These are phyloP conservation scores for Bembecia ichneumoniformis DNA, from an alignment of 2,888 invertebrate genomes.

Conservation along the genomic window DNA sequence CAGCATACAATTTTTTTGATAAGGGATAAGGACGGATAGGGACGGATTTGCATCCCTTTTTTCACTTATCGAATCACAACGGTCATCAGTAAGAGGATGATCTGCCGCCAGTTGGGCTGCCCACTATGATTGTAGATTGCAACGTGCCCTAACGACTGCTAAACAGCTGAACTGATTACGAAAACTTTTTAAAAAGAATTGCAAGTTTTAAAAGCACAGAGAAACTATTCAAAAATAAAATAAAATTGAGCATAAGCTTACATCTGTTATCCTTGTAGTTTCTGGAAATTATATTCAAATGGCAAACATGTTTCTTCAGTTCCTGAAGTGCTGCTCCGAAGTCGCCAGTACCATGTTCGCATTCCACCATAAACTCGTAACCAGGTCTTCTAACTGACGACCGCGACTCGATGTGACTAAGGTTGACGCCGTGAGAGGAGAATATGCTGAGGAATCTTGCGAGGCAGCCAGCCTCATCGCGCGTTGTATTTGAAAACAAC, in stretches of 20 bases:
- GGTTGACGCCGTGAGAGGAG: slow-evolving; percentile 84
- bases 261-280: slow-evolving; percentile 87
- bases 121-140: no score
- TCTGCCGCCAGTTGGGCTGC: no score
- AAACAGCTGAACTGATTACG: no score
- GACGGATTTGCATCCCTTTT: no score
- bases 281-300: slow-evolving; percentile 90
- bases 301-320: slow-evolving; percentile 78
- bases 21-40: no score
- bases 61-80: no score
- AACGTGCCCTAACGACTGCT: no score
- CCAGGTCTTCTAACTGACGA: slow-evolving; percentile 85
- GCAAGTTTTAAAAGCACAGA: no score
- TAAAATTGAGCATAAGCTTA: slow-evolving; percentile 24
- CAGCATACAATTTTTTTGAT: background rate
- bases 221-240: no score
- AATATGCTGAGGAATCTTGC: slow-evolving; percentile 92
- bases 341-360: slow-evolving; percentile 82
- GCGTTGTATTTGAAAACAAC: slow-evolving; percentile 87
- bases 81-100: no score
- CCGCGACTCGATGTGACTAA: slow-evolving; percentile 92
- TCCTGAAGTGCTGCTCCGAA: slow-evolving; percentile 83
- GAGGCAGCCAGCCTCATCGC: slow-evolving; percentile 87
- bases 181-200: no score
- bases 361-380: slow-evolving; percentile 97